Evolutionary conservation across 2,888 invertebrate genomes (phyloP), one percentile per base, ranked within the genome.

Genomic region (Anticlea derivata): DNA sequence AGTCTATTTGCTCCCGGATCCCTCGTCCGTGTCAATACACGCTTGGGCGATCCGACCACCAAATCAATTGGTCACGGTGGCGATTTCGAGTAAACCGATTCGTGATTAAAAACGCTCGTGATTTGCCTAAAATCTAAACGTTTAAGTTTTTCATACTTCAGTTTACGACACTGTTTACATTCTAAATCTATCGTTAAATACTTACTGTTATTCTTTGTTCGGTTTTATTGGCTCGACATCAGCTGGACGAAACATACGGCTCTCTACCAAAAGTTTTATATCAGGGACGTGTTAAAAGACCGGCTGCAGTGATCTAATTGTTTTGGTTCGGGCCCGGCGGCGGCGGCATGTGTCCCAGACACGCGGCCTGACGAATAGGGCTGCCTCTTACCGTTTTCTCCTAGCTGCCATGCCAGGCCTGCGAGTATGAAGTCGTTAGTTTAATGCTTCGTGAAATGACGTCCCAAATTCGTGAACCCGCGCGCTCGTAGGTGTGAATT

Each of bases 271-370:
- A 67, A 73, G 68, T 72, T 75, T 74, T 74, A 73, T 75, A 70
- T 65, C 64, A 61, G 60, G 61, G 66, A 71, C 63, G 71, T 75
- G 76, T 75, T 74, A 61, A 73, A 66, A 72, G 72, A 70, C 51
- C 52, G 66, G 60, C 60, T 77, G 70, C 69, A 72, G 71, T 72
- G 75, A 78, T 79, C 73, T 81, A 80, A 86, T 85, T 85, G 83
- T 83, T 84, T 79, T 78, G 74, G 73, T 77, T 73, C 68, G 73
- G 79, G 79, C 72, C 73, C 79, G 83, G 69, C 68, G 34, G 65
- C 63, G 73, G 75, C 66, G 50, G 60, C 58, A 58, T 57, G 50
- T 58, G 61, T 55, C 52, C 37, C 55, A 58, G 58, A 60, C 69
- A 63, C 59, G 60, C 60, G 58, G 61, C 57, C 65, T 66, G 66